Base-by-base conservation (phyloP, 2,113 vertebrate genomes). In the Gymnocephalus cernua region DNA sequence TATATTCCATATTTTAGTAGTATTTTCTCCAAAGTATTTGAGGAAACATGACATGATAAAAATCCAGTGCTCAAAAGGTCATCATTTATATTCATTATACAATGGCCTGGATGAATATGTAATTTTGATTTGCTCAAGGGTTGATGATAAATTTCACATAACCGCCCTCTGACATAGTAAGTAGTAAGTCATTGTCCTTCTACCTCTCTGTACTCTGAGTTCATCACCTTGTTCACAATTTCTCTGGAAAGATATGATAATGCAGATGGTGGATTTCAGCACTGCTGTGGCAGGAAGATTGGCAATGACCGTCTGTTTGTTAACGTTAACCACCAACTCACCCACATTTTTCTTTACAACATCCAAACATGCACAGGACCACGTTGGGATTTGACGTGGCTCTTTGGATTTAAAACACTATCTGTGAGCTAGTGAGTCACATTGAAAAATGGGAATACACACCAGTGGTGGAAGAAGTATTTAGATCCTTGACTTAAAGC, bases 21-120 rank as follows among this genome's bases (percentile, higher is more conserved):
- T 27, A 35, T 63, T 77, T 65, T 53, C 54, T 66, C 50, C 25
- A 51, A 75, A 85, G 64, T 78, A 58, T 63, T 74, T 63, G 50
- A 78, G 51, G 51, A 85, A 85, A 82, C 73, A 16, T 58, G 77
- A 27, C 66, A 57, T 70, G 68, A 23, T 41, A 84, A 77, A 78
- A 74, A 73, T 21, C 47, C 61, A 11, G 54, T 61, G 68, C 75
- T 83, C 45, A 11, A 86, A 92, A 90, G 88, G 82, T 91, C 82
- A 81, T 82, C 63, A 78, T 91, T 77, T 78, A 84, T 90, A 90
- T 91, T 93, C 79, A 91, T 91, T 87, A 76, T 71, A 87, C 66
- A 82, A 58, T 63, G 79, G 58, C 70, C 76, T 68, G 29, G 41
- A 88, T 86, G 87, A 90, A 87, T 86, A 65, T 82, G 82, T 88